Conservation (phyloP, 2,113 vertebrate species). For the Neodon shergylaensis region DNA sequence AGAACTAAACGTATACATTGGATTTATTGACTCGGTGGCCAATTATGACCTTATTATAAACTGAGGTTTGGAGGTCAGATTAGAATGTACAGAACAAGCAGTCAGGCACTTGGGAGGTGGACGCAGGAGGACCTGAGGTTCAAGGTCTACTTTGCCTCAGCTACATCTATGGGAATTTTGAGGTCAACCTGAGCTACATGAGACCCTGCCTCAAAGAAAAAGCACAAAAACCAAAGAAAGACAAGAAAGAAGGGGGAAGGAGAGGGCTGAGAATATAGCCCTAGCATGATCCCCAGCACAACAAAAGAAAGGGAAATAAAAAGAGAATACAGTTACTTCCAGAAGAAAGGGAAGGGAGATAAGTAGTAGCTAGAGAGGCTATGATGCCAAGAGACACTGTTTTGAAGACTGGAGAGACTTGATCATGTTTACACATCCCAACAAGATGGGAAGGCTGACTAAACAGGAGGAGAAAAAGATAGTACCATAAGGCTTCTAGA, state of each 20-base stretch:
- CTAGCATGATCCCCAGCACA: neutral
- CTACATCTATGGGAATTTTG: neutral
- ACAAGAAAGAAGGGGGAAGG: neutral
- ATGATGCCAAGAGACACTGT: neutral
- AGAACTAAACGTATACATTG: neutral
- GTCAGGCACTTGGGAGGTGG: neutral
- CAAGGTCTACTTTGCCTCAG: neutral
- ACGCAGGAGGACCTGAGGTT: neutral
- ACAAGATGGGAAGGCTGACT: conserved; percentile 26
- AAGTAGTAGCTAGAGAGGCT: neutral
- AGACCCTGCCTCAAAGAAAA: neutral
- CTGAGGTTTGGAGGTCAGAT: neutral
- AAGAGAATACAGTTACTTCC: neutral
- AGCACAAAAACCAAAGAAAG: neutral
- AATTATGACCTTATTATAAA: conserved; percentile 29
- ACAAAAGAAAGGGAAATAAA: neutral
- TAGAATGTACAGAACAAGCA: neutral
- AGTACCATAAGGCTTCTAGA: conserved; percentile 46
- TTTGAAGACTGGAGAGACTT: conserved; percentile 19
- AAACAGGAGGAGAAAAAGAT: neutral
- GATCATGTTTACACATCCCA: conserved; percentile 29
- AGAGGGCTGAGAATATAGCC: neutral
- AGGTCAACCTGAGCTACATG: neutral
- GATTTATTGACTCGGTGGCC: neutral
- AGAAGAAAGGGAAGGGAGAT: neutral